Conservation (phyloP, 2,113 vertebrate species). For the Hystrix brachyura region DNA sequence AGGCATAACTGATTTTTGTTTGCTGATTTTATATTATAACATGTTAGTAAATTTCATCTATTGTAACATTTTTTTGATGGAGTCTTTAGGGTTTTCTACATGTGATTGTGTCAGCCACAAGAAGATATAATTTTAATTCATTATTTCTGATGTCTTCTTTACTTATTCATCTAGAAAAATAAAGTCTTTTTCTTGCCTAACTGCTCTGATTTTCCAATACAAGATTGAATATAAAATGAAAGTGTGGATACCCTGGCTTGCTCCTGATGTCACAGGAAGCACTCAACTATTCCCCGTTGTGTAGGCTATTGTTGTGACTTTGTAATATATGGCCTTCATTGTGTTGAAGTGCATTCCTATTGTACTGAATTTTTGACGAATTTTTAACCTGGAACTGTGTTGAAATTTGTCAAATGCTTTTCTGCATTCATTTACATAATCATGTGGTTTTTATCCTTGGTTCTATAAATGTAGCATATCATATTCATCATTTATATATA, state of each 20-base stretch:
- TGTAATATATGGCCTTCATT: not conserved
- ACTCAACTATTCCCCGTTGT: not conserved
- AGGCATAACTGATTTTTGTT: not conserved
- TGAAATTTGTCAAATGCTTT: not conserved
- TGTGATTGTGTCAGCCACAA: not conserved
- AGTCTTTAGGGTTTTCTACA: not conserved
- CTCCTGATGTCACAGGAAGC: not conserved
- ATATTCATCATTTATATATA: not conserved
- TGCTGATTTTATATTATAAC: not conserved
- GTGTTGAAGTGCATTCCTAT: not conserved
- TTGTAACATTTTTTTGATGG: not conserved
- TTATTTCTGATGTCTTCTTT: not conserved
- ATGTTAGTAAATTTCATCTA: not conserved
- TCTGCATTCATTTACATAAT: not conserved
- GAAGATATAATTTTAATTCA: not conserved
- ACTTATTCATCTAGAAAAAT: not conserved
- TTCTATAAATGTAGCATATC: not conserved
- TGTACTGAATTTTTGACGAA: not conserved
- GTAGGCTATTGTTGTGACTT: too few relatives aligned
- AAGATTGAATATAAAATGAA: not conserved
- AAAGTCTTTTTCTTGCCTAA: not conserved
- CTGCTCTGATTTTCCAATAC: not conserved
- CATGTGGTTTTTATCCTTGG: not conserved
- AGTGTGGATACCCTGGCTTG: not conserved
- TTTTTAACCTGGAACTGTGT: not conserved